Conservation (phyloP, 2,888 invertebrate species). For the Aporophyla nigra region DNA sequence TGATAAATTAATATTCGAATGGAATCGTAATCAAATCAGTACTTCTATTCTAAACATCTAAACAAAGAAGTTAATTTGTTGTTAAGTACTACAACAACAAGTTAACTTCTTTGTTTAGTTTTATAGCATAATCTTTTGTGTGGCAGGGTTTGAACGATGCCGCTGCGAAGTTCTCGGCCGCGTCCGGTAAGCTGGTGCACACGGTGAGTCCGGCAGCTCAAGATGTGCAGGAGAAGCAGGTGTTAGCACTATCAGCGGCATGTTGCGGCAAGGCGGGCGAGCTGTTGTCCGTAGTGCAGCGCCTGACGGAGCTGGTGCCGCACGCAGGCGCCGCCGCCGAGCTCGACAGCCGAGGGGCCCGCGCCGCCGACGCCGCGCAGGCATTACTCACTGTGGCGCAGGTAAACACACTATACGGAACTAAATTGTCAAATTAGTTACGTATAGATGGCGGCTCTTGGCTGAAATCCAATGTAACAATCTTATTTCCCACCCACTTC, state of each 20-base stretch:
- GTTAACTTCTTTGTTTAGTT: no score
- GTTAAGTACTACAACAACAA: no score
- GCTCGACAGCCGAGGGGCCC: slow-evolving; percentile 68
- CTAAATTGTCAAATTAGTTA: no score
- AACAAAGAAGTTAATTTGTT: no score
- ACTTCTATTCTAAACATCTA: no score
- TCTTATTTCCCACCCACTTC: background rate
- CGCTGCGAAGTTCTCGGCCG: slow-evolving; percentile 68
- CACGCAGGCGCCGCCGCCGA: slow-evolving; percentile 43
- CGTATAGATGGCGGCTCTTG: no score
- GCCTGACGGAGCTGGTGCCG: slow-evolving; percentile 65
- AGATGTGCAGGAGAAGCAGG: slow-evolving; percentile 70
- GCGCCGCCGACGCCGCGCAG: slow-evolving; percentile 69
- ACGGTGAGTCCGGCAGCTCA: slow-evolving; percentile 66
- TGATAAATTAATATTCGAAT: no score
- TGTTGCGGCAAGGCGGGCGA: slow-evolving; percentile 72
- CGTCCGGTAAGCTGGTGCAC: slow-evolving; percentile 71
- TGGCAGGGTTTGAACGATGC: slow-evolving; percentile 59
- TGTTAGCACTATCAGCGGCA: slow-evolving; percentile 55
- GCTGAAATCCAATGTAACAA: no score
- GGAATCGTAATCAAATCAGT: no score
- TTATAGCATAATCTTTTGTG: background rate
- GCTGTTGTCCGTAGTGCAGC: slow-evolving; percentile 71
- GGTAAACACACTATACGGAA: slow-evolving; percentile 24
- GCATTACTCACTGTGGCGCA: slow-evolving; percentile 66